Conservation (phyloP, 1,140 invertebrate species). For the Lethrus apterus region DNA sequence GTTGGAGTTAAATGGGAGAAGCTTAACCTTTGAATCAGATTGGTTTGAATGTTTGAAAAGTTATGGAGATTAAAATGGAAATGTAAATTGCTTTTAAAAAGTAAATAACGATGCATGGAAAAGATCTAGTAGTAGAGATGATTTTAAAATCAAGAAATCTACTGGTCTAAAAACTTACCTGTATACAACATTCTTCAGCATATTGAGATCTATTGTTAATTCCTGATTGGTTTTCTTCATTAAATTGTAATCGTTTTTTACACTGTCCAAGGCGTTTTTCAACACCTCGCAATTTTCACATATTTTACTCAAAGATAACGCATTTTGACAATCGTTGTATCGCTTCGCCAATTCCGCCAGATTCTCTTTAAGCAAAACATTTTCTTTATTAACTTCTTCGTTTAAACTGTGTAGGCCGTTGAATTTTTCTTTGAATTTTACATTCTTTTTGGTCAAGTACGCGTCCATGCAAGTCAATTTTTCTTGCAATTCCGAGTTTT, state of each 20-base stretch:
- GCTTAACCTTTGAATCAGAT: no score
- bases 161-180: no score
- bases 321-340: constrained; percentile 22
- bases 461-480: constrained; percentile 36
- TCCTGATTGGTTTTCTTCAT: constrained; percentile 46
- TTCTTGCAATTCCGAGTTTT: constrained; percentile 36
- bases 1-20: no score
- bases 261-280: constrained; percentile 40
- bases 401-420: constrained; percentile 25
- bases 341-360: constrained; percentile 26
- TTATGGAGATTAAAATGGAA: no score
- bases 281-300: constrained; percentile 40
- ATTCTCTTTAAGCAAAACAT: constrained; percentile 24
- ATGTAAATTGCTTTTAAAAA: no score
- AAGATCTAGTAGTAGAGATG: no score
- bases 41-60: no score
- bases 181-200: constrained; percentile 61
- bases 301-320: constrained; percentile 29
- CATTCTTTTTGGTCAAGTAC: constrained; percentile 33
- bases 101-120: no score
- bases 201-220: constrained; percentile 50
- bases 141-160: no score
- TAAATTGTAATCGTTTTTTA: constrained; percentile 40
- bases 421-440: constrained; percentile 36
- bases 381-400: constrained; percentile 29